These are phyloP conservation scores for Pollicipes pollicipes DNA, from an alignment of 1,140 invertebrate species.

Conservation along the genomic window DNA sequence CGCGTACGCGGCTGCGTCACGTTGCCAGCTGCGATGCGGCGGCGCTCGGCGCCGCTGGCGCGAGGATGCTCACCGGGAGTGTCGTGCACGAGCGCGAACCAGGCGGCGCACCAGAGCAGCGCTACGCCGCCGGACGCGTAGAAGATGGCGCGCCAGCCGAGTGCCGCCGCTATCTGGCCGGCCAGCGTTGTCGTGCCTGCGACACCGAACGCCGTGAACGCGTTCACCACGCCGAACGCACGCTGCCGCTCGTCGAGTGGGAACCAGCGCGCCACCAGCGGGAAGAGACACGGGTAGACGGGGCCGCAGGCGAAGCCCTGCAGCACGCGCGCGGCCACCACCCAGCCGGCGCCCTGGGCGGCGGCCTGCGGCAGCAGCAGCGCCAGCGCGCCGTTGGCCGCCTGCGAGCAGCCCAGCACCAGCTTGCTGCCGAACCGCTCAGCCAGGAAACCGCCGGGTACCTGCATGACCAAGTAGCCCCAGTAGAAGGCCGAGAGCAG, in stretches of 20 bases:
- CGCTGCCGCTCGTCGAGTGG: not conserved
- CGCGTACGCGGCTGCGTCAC: not conserved
- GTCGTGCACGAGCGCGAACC: slow-evolving; percentile 45
- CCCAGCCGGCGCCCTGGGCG: not conserved
- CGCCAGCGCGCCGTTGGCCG: not conserved
- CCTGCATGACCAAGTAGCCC: slow-evolving; percentile 49
- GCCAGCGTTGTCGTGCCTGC: slow-evolving; percentile 21
- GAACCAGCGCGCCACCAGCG: not conserved
- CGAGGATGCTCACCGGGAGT: slow-evolving; percentile 13
- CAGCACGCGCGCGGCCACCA: not conserved
- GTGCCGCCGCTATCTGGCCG: slow-evolving; percentile 31
- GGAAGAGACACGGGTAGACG: not conserved
- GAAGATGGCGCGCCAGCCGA: slow-evolving; percentile 59
- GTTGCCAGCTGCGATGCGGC: not conserved
- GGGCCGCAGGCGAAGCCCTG: not conserved
- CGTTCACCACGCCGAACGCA: not conserved
- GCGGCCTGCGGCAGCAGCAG: not conserved
- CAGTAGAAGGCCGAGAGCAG: slow-evolving; percentile 53
- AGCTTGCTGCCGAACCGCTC: slow-evolving; percentile 28
- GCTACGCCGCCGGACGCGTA: slow-evolving; percentile 43
- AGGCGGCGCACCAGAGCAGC: slow-evolving; percentile 38
- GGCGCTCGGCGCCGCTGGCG: slow-evolving; percentile 10
- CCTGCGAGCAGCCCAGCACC: not conserved
- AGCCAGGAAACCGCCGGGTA: slow-evolving; percentile 52
- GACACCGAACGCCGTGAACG: not conserved